Evolutionary conservation across 2,888 invertebrate species (phyloP), one percentile per base, ranked within the genome.

Genomic region (Tryphoninae sp.): DNA sequence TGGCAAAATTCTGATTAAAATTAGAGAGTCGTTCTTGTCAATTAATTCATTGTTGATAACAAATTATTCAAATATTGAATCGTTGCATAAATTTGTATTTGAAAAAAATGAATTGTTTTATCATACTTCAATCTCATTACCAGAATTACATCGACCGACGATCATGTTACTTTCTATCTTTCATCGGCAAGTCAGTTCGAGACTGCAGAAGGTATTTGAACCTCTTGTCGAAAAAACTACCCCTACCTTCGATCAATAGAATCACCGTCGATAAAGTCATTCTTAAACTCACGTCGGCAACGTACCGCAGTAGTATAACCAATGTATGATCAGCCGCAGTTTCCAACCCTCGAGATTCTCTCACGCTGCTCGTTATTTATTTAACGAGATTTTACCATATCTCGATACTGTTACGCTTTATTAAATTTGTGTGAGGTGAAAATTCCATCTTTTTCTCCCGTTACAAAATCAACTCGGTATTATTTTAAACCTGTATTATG

Each of bases 141-240:
- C 11, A 45, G 13, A 45, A 45, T 45, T 9, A 11, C 2, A 9
- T 13, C 13, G 45, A 45, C 45, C 1, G 45, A 45, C 45, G 45
- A 45, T 45, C 45, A 13, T 45, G 9, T 45, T 45, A 13, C 13
- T 45, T 13, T 13, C 9, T 45, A 3, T 45, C 45, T 13, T 45
- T 9, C 13, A 13, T 45, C 13, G 45, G 45, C 13, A 45, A 45
- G 13, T 45, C 13, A 9, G 13, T 13, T 13, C 1, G 45, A 40
- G 3, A 33, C 16, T 11, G 2, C 2, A 2, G 42, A 23, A 23
- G 45, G 11, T 2, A 45, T 6, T 13, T 13, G 42, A 64, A 65
- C 58, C 65, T 8, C 1, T 49, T 2, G 80, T 19, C 65, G 40
- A 78, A 72, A 74, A 73, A 71, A 80, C 42, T 40, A 72, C 61